Evolutionary conservation across 2,113 vertebrate species (phyloP).

Genomic region (Salvator merianae): DNA sequence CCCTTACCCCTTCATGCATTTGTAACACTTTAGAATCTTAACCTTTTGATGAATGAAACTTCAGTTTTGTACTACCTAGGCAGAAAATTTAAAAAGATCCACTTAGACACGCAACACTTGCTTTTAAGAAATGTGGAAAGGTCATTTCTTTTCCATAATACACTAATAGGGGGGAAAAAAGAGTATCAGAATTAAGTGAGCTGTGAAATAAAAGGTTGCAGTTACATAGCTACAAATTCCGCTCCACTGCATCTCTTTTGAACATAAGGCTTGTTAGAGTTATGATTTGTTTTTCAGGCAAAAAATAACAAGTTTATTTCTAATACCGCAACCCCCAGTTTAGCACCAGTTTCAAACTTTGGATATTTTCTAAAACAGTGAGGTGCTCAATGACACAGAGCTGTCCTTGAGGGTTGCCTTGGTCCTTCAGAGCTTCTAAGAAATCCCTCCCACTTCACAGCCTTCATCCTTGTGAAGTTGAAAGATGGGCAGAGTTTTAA

Average conservation of each 20-base stretch:
- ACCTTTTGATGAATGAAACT: conserved; percentile 24
- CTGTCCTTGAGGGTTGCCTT: too few species aligned
- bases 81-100: conserved; percentile 8
- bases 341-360: neutral
- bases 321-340: neutral
- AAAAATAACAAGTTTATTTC: neutral
- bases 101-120: conserved; percentile 10
- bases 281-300: neutral
- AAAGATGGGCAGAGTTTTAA: too few species aligned
- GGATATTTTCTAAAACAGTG: neutral
- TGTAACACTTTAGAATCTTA: neutral
- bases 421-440: too few species aligned
- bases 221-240: conserved; percentile 7
- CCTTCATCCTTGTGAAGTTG: too few species aligned
- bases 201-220: conserved; percentile 17
- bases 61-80: conserved; percentile 3
- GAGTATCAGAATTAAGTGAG: conserved; percentile 1
- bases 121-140: conserved; percentile 18
- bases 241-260: neutral
- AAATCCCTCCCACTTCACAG: too few species aligned
- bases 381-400: neutral
- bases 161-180: neutral
- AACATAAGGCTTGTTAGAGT: neutral
- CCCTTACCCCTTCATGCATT: neutral
- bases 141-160: conserved; percentile 10